These are phyloP conservation scores for Lasioglossum zephyrum DNA, from an alignment of 2,888 invertebrate species.

Conservation along the genomic window DNA sequence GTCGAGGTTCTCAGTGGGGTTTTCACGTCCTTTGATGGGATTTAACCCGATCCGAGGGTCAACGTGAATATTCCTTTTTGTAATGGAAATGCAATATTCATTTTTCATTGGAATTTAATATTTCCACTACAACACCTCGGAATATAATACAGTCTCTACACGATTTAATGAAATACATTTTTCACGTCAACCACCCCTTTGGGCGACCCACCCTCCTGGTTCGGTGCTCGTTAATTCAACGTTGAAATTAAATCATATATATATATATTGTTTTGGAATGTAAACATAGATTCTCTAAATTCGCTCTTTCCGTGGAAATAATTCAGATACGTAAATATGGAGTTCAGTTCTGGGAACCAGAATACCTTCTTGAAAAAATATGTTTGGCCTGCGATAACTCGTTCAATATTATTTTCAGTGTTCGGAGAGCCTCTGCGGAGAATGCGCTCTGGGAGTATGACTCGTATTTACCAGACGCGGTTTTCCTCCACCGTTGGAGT, in stretches of 20 bases:
- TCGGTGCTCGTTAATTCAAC: neutral
- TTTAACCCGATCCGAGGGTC: neutral
- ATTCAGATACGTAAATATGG: too few species aligned
- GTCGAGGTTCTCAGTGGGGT: slow-evolving; percentile 49
- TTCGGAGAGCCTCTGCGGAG: slow-evolving; percentile 77
- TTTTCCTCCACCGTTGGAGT: slow-evolving; percentile 62
- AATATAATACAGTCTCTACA: neutral
- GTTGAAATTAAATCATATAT: neutral
- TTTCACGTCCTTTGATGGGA: neutral
- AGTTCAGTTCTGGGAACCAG: neutral
- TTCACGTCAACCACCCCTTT: neutral
- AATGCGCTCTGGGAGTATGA: slow-evolving; percentile 79
- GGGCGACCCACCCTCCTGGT: neutral
- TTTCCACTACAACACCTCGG: neutral
- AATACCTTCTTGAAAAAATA: neutral
- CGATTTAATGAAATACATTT: neutral
- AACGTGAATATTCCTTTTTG: neutral
- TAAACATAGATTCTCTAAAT: neutral
- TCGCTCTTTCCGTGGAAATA: too few species aligned
- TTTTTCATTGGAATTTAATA: neutral
- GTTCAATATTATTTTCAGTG: slow-evolving; percentile 22
- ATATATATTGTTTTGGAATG: neutral
- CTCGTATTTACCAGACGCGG: slow-evolving; percentile 76
- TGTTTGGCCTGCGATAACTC: neutral
- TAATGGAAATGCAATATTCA: neutral